These are phyloP conservation scores for Buathra laborator DNA, from an alignment of 2,888 invertebrate species.

Conservation along the genomic window DNA sequence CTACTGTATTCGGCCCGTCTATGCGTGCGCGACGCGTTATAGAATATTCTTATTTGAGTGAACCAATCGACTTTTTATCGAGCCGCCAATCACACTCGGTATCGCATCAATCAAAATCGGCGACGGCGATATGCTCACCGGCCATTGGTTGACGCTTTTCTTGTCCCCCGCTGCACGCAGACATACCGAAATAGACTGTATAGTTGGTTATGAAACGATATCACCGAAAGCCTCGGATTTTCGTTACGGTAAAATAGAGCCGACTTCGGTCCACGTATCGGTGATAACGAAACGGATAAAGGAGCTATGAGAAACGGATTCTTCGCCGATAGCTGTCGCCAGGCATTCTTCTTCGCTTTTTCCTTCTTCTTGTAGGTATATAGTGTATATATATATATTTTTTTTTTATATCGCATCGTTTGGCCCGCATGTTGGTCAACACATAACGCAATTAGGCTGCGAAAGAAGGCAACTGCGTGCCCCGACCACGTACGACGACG, in stretches of 20 bases:
- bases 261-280: background rate
- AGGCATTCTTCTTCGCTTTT: conserved; percentile 4
- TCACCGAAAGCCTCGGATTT: background rate
- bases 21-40: background rate
- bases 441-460: conserved; percentile 62
- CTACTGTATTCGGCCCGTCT: background rate
- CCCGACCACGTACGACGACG: conserved; percentile 55
- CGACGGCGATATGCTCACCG: background rate
- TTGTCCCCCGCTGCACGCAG: background rate
- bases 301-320: background rate
- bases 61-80: conserved; percentile 72
- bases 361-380: conserved; percentile 11
- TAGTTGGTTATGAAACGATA: background rate
- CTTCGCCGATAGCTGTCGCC: conserved; percentile 10
- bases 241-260: background rate
- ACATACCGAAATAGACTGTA: background rate
- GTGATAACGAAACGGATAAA: background rate
- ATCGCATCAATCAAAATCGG: conserved; percentile 74
- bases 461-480: conserved; percentile 56
- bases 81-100: conserved; percentile 69
- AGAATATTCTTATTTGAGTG: conserved; percentile 68
- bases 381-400: background rate
- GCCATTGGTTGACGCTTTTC: conserved; percentile 1
- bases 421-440: conserved; percentile 43
- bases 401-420: conserved; percentile 42